These are phyloP conservation scores for Bujurquina vittata DNA, from an alignment of 2,113 vertebrate genomes.

Conservation along the genomic window DNA sequence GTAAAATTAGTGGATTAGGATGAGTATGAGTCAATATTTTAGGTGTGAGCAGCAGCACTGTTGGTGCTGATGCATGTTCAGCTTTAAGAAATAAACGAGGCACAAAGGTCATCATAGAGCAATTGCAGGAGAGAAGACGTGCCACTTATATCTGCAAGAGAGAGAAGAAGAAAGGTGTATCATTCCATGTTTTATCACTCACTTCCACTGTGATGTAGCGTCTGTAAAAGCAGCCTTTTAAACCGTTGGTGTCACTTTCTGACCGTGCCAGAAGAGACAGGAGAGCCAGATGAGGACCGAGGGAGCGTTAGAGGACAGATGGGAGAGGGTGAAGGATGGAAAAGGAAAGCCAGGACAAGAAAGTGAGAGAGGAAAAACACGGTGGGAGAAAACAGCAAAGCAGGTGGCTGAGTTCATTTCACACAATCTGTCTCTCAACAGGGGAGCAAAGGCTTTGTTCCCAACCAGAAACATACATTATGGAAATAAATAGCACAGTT, in stretches of 20 bases:
- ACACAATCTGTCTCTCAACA: constrained; percentile 34
- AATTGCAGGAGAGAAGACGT: constrained; percentile 20
- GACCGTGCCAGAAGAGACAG: not conserved
- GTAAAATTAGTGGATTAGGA: not conserved
- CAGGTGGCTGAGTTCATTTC: constrained; percentile 20
- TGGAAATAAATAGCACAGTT: constrained; percentile 26
- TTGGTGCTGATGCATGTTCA: not conserved
- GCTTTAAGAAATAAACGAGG: constrained; percentile 20
- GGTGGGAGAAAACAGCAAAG: not conserved
- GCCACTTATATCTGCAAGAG: not conserved
- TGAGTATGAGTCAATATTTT: not conserved
- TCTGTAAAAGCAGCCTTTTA: constrained; percentile 19
- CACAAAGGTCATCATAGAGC: constrained; percentile 29
- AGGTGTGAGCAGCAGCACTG: not conserved
- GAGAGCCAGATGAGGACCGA: not conserved
- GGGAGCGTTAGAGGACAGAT: constrained; percentile 11
- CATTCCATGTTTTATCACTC: constrained; percentile 19
- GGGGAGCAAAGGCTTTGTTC: constrained; percentile 30
- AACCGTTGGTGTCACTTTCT: constrained; percentile 9
- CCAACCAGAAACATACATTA: constrained; percentile 24
- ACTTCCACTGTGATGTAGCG: not conserved
- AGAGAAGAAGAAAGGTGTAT: not conserved
- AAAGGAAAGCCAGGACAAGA: constrained; percentile 1
- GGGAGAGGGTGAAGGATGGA: not conserved
- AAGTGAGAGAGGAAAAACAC: not conserved